These are phyloP conservation scores for Drosophila tropicalis DNA, from an alignment of 1,140 invertebrate genomes.

Conservation along the genomic window DNA sequence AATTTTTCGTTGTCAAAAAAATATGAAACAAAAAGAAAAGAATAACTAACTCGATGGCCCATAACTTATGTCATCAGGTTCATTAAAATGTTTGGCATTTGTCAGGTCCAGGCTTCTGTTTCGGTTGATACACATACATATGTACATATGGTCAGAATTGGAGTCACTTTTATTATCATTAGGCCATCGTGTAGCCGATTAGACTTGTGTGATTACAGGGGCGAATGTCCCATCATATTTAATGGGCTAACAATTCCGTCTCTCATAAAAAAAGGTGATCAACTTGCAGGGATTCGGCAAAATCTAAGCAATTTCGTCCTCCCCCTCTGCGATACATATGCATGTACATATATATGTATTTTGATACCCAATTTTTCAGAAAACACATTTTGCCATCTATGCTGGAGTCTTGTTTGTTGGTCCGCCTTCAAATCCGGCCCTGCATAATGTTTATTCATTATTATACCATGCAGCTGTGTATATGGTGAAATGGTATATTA, in stretches of 20 bases:
- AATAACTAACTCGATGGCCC: conserved; percentile 37
- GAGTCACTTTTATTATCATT: conserved; percentile 10
- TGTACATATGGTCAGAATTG: not conserved
- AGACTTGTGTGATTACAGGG: not conserved
- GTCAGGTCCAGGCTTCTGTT: conserved; percentile 6
- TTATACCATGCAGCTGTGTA: not conserved
- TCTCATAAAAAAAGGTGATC: not conserved
- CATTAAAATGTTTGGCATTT: conserved; percentile 67
- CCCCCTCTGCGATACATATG: not conserved
- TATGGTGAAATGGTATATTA: too few species aligned
- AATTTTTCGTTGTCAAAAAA: conserved; percentile 69
- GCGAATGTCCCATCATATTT: not conserved
- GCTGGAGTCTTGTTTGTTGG: not conserved
- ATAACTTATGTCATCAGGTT: conserved; percentile 75
- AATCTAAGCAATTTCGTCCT: too few species aligned
- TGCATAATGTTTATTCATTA: not conserved
- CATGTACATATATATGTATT: too few species aligned
- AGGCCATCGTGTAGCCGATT: not conserved
- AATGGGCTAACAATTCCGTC: not conserved
- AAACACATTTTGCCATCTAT: not conserved
- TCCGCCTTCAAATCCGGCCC: not conserved
- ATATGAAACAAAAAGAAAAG: not conserved
- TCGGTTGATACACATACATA: not conserved
- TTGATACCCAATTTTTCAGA: not conserved
- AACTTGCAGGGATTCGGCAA: not conserved